phyloP scores from a whole-genome alignment of 2,888 invertebrate species.

The Apomyelois bistriatella region DNA sequence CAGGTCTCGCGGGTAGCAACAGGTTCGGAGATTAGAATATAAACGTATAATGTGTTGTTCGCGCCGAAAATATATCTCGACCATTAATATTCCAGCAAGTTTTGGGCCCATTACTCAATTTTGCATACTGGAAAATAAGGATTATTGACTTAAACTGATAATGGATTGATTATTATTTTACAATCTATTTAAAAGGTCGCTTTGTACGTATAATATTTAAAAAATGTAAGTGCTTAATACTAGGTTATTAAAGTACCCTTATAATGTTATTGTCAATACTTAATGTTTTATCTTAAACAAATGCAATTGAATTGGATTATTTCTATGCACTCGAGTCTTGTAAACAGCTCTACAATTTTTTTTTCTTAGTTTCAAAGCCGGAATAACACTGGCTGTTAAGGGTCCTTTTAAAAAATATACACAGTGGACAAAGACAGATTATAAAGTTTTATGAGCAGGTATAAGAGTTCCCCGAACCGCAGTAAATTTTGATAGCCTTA shows the following conservation, averaged over 20 bases:
- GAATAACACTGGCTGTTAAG: neutral
- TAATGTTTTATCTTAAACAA: neutral
- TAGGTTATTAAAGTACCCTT: too few relatives aligned
- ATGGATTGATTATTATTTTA: too few relatives aligned
- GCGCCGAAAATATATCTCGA: neutral
- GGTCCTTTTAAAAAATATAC: constrained; percentile 13
- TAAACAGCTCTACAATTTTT: constrained; percentile 5
- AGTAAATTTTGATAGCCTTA: constrained; percentile 13
- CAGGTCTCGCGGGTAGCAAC: constrained; percentile 1
- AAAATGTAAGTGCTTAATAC: too few relatives aligned
- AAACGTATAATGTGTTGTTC: neutral
- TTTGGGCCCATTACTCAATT: neutral
- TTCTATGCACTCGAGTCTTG: neutral
- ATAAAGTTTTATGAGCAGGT: constrained; percentile 19
- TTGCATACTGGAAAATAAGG: neutral
- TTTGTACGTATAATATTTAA: too few relatives aligned
- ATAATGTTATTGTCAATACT: too few relatives aligned
- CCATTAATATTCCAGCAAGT: neutral
- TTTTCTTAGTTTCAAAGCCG: constrained; percentile 9
- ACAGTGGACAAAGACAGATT: constrained; percentile 14
- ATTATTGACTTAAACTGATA: neutral
- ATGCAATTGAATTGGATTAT: neutral
- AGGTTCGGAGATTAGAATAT: constrained; percentile 1
- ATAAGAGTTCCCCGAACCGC: constrained; percentile 7
- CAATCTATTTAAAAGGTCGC: too few relatives aligned